A percentile compares a stretch with the other conserved stretches of the same genome.
Conservation (phyloP, 2,888 invertebrate genomes). For the Meganola albula region DNA sequence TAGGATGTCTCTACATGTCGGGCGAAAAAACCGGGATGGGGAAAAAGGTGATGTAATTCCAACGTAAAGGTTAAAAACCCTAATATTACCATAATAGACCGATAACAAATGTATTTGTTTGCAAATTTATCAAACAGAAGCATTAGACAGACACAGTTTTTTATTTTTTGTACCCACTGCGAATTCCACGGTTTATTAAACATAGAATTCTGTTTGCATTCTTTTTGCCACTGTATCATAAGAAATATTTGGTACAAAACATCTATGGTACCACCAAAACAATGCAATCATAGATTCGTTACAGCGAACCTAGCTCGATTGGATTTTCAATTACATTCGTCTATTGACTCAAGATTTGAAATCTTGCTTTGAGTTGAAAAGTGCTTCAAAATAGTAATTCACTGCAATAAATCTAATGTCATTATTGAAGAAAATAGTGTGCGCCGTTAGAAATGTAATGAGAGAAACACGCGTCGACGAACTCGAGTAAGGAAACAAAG, state of each 20-base stretch:
- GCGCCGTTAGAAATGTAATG: constrained; percentile 43
- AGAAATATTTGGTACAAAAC: constrained; percentile 9
- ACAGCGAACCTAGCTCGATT: constrained; percentile 15
- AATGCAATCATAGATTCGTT: constrained; percentile 25
- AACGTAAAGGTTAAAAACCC: too few relatives aligned
- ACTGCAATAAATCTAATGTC: constrained; percentile 33
- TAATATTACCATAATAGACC: too few relatives aligned
- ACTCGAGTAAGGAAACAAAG: constrained; percentile 15
- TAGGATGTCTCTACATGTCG: too few relatives aligned
- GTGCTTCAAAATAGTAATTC: constrained; percentile 39
- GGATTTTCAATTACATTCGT: constrained; percentile 14
- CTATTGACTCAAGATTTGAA: constrained; percentile 17
- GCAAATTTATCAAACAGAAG: too few relatives aligned
- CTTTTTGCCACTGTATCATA: constrained; percentile 23
- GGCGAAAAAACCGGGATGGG: too few relatives aligned
- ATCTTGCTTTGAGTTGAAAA: too few relatives aligned
- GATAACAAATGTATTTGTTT: too few relatives aligned
- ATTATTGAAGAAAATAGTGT: constrained; percentile 35
- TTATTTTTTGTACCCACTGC: constrained; percentile 4
- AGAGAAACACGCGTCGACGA: constrained; percentile 26
- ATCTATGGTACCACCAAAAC: constrained; percentile 14
- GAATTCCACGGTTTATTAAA: constrained; percentile 21
- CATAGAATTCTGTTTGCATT: constrained; percentile 17
- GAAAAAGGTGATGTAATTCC: too few relatives aligned
- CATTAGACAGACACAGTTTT: too few relatives aligned